These are phyloP conservation scores for Podabrus alpinus DNA, from an alignment of 2,888 invertebrate species.

Conservation along the genomic window DNA sequence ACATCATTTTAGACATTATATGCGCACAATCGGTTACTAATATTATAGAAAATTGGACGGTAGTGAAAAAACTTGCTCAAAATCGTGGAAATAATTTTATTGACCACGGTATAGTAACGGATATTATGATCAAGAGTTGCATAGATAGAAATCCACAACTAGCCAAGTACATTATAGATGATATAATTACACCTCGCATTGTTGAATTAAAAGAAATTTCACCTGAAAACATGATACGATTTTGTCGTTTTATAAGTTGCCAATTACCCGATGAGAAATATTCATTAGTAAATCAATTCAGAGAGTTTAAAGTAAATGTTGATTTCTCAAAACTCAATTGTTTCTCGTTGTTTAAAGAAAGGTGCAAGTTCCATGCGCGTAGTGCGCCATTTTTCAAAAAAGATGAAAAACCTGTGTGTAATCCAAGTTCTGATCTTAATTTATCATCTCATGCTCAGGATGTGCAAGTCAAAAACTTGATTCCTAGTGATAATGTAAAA, in stretches of 20 bases:
- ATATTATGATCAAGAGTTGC: background rate
- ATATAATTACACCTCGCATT: background rate
- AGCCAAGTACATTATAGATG: background rate
- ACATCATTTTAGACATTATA: background rate
- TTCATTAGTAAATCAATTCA: background rate
- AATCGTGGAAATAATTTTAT: background rate
- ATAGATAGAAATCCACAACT: background rate
- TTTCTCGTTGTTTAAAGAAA: background rate
- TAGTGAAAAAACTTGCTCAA: background rate
- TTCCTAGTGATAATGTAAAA: background rate
- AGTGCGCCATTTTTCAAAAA: background rate
- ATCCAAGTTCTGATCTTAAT: background rate
- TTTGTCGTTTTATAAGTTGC: background rate
- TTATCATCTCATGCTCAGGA: background rate
- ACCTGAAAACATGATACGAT: background rate
- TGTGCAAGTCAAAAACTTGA: background rate
- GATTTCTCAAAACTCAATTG: background rate
- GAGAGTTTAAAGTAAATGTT: background rate
- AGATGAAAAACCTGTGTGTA: background rate
- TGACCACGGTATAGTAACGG: background rate
- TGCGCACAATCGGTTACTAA: background rate
- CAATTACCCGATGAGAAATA: background rate
- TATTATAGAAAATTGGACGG: background rate
- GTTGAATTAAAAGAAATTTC: background rate
- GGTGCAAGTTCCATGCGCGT: background rate